A percentile compares a stretch with the other conserved stretches of the same genome.
Conservation (phyloP, 2,797 vertebrate species). For the Hipposideros larvatus region DNA sequence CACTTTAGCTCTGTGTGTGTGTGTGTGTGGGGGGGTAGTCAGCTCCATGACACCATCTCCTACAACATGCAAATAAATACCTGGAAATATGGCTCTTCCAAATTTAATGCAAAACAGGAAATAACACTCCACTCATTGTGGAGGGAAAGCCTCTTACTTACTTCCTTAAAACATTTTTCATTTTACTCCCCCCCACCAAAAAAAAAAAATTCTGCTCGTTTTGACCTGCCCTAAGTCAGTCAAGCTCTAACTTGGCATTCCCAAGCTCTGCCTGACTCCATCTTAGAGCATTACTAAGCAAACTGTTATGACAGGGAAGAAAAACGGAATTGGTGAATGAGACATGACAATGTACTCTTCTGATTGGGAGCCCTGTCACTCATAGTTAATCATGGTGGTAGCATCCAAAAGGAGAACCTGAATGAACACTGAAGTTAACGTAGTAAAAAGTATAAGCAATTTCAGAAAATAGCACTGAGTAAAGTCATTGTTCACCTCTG, state of each 20-base stretch:
- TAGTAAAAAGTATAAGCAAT: conserved; percentile 75
- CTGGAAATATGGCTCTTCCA: not conserved
- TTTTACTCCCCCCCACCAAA: not conserved
- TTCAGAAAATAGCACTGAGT: conserved; percentile 71
- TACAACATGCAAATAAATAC: conserved; percentile 13
- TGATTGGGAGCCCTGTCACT: conserved; percentile 55
- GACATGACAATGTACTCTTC: conserved; percentile 61
- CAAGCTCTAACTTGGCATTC: not conserved
- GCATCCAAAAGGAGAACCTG: conserved; percentile 57
- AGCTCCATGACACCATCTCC: not conserved
- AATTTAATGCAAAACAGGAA: not conserved
- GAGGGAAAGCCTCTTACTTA: not conserved
- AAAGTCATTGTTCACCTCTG: conserved; percentile 79
- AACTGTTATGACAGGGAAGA: conserved; percentile 6
- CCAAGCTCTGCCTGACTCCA: not conserved
- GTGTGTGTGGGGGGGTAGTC: not conserved
- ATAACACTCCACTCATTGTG: not conserved
- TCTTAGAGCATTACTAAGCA: conserved; percentile 46
- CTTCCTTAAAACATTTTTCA: conserved; percentile 10
- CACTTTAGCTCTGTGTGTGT: not conserved
- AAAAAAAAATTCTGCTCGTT: conserved; percentile 16
- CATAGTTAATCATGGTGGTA: not conserved
- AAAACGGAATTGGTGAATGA: not conserved
- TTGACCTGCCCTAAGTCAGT: not conserved
- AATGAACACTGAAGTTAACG: conserved; percentile 67